These are phyloP conservation scores for Phataginus tetradactyla DNA, from an alignment of 2,797 vertebrate species.

Conservation along the genomic window DNA sequence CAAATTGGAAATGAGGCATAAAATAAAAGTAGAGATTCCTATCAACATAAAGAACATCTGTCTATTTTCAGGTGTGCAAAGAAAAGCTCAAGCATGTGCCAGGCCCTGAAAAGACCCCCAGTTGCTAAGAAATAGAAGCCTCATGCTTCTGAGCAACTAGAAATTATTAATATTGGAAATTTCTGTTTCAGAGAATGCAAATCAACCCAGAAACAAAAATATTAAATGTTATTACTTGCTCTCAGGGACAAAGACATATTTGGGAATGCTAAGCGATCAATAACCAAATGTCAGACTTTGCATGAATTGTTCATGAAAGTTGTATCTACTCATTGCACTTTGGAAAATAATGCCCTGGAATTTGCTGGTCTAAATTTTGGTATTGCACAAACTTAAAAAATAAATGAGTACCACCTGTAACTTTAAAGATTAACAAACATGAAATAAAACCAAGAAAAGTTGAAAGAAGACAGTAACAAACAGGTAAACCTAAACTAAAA, in stretches of 20 bases:
- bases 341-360: constrained; percentile 21
- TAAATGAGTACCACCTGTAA: background rate
- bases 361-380: background rate
- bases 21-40: constrained; percentile 4
- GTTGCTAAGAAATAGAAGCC: background rate
- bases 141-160: constrained; percentile 16
- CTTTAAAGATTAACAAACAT: background rate
- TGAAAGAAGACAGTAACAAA: background rate
- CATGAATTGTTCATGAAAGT: background rate
- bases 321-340: background rate
- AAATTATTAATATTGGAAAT: constrained; percentile 52
- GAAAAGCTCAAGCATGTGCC: background rate
- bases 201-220: constrained; percentile 48
- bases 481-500: background rate
- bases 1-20: constrained; percentile 52
- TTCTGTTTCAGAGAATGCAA: constrained; percentile 29
- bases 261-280: constrained; percentile 52
- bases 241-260: constrained; percentile 61
- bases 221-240: constrained; percentile 67
- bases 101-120: fast-evolving
- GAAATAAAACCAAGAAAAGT: background rate
- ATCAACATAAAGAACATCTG: background rate
- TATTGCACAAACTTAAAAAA: background rate
- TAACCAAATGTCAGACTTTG: constrained; percentile 69
- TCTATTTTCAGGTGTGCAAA: constrained; percentile 60